Conservation (phyloP, 2,888 invertebrate species). For the Drosophila phalerata region DNA sequence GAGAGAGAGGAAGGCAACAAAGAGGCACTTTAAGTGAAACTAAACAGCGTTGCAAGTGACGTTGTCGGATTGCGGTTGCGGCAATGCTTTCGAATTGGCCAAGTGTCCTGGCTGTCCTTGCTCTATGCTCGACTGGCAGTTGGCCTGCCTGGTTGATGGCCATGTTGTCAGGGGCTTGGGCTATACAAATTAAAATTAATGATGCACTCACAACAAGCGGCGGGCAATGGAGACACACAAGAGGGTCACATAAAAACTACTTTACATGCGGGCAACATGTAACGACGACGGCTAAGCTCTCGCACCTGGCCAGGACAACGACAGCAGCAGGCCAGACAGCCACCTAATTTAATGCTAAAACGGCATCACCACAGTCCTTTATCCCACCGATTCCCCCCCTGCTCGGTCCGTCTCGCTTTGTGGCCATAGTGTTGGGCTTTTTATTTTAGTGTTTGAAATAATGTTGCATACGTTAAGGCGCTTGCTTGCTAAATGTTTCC, state of each 20-base stretch:
- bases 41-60: constrained; percentile 79
- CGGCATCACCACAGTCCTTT: constrained; percentile 43
- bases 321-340: constrained; percentile 40
- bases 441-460: constrained; percentile 70
- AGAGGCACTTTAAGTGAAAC: constrained; percentile 78
- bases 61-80: constrained; percentile 73
- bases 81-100: constrained; percentile 44
- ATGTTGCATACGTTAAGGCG: constrained; percentile 75
- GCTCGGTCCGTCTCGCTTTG: constrained; percentile 10
- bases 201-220: constrained; percentile 76
- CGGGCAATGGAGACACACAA: constrained; percentile 31
- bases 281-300: constrained; percentile 69
- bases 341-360: constrained; percentile 75
- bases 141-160: constrained; percentile 60
- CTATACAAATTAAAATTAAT: constrained; percentile 80
- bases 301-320: constrained; percentile 61
- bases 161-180: constrained; percentile 64
- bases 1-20: constrained; percentile 42
- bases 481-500: constrained; percentile 73
- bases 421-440: constrained; percentile 60
- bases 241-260: constrained; percentile 71
- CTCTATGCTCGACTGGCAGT: constrained; percentile 53
- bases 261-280: constrained; percentile 75
- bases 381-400: background rate
- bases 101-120: constrained; percentile 67